These are phyloP conservation scores for Fistularia tabacaria DNA, from an alignment of 2,797 vertebrate genomes.

Conservation along the genomic window DNA sequence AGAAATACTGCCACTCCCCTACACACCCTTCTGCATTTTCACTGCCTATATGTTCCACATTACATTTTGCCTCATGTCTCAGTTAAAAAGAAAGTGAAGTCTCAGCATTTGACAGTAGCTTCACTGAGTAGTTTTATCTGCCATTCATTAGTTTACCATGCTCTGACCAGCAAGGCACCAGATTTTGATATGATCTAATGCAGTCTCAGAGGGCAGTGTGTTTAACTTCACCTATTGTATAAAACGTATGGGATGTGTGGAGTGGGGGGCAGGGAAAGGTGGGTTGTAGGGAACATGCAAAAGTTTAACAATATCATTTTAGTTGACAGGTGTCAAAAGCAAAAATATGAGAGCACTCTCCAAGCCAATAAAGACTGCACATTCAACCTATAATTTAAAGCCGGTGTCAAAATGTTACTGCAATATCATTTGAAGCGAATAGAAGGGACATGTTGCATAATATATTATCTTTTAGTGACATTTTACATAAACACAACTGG, in stretches of 20 bases:
- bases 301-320: not conserved
- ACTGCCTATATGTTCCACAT: constrained; percentile 16
- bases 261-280: no score
- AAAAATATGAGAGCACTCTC: constrained; percentile 17
- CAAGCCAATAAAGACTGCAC: not conserved
- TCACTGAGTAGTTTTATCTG: not conserved
- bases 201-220: not conserved
- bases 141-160: not conserved
- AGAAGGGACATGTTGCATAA: not conserved
- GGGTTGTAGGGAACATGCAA: no score
- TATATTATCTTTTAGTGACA: no score
- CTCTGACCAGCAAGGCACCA: not conserved
- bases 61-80: constrained; percentile 9
- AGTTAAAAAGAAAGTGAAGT: constrained; percentile 3
- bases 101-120: constrained; percentile 4
- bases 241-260: no score
- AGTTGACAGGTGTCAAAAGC: constrained; percentile 20
- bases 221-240: not conserved
- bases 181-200: not conserved
- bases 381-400: constrained; percentile 12
- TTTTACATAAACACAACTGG: not conserved
- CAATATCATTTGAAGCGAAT: not conserved
- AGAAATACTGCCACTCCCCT: constrained; percentile 51
- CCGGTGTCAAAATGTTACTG: not conserved
- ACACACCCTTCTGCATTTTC: constrained; percentile 51